Percentiles rank a stretch among this genome's conserved stretches.
Evolutionary conservation across 2,797 vertebrate species (phyloP).

Genomic region (Anabas testudineus): DNA sequence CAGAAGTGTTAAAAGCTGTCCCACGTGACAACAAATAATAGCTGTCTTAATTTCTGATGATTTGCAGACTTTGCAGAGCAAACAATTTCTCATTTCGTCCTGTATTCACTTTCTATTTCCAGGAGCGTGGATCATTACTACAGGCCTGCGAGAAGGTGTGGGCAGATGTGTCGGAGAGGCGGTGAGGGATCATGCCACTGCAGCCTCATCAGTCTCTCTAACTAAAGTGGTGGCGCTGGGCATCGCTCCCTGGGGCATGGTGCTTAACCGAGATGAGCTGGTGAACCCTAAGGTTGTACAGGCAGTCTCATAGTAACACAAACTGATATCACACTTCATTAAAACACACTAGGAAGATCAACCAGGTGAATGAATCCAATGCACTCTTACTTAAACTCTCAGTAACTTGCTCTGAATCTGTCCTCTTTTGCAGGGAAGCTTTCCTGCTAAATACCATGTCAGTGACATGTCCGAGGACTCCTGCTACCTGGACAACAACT

Average conservation of each 20-base stretch:
- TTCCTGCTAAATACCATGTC: slow-evolving; percentile 85
- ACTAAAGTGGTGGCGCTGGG: slow-evolving; percentile 91
- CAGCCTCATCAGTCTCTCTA: slow-evolving; percentile 81
- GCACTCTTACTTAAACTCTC: neutral
- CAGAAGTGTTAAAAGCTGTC: neutral
- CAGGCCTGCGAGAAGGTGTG: slow-evolving; percentile 88
- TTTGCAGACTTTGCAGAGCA: too few relatives aligned
- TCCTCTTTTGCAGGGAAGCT: slow-evolving; percentile 84
- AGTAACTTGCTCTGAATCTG: neutral
- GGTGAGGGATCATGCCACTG: slow-evolving; percentile 89
- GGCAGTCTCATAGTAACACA: too few relatives aligned
- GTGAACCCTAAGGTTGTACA: slow-evolving; percentile 86
- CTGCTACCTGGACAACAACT: slow-evolving; percentile 89
- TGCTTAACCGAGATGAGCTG: slow-evolving; percentile 83
- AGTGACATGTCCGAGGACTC: slow-evolving; percentile 66
- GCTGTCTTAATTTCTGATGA: neutral
- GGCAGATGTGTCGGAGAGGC: slow-evolving; percentile 90
- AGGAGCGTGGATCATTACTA: slow-evolving; percentile 93
- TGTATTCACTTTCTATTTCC: neutral
- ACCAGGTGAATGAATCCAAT: neutral
- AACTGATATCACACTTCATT: neutral
- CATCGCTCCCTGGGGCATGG: slow-evolving; percentile 90
- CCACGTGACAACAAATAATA: neutral
- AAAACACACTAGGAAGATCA: neutral
- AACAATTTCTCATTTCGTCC: neutral